These are phyloP conservation scores for Sebastes melanostomus DNA, from an alignment of 2,797 vertebrate genomes.

Conservation along the genomic window DNA sequence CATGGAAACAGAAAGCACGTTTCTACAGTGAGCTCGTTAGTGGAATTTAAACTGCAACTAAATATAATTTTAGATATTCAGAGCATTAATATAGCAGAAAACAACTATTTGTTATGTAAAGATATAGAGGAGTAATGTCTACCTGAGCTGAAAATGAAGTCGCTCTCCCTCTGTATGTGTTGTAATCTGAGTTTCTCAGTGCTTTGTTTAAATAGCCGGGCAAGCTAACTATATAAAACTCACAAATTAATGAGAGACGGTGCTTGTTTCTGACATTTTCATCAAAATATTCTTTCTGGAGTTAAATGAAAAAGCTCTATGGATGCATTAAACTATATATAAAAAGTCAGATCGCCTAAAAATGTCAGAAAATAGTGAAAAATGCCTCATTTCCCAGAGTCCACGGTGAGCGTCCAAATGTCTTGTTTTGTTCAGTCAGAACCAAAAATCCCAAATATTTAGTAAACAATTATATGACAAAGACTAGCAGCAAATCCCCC, in stretches of 20 bases:
- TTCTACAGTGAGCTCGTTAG: background rate
- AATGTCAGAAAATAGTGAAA: background rate
- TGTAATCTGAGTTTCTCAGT: too few relatives aligned
- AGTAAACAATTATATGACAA: background rate
- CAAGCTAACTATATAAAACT: accelerated
- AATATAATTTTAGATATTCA: background rate
- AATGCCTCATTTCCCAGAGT: background rate
- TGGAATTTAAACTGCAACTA: background rate
- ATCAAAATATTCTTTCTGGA: background rate
- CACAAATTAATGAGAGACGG: background rate
- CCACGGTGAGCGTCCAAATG: background rate
- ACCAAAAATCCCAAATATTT: background rate
- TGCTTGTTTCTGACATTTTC: background rate
- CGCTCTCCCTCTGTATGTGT: too few relatives aligned
- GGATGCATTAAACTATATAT: accelerated
- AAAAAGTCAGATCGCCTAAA: background rate
- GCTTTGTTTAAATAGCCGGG: too few relatives aligned
- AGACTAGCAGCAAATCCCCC: background rate
- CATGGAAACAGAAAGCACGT: background rate
- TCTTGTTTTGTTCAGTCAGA: background rate
- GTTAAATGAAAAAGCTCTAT: background rate
- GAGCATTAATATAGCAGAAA: too few relatives aligned
- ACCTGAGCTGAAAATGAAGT: too few relatives aligned
- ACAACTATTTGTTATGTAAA: accelerated
- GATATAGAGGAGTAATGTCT: too few relatives aligned